A percentile compares a stretch with the other conserved stretches of the same genome.
Evolutionary conservation across 2,797 vertebrate genomes (phyloP).

Genomic region (Thamnophis elegans): DNA sequence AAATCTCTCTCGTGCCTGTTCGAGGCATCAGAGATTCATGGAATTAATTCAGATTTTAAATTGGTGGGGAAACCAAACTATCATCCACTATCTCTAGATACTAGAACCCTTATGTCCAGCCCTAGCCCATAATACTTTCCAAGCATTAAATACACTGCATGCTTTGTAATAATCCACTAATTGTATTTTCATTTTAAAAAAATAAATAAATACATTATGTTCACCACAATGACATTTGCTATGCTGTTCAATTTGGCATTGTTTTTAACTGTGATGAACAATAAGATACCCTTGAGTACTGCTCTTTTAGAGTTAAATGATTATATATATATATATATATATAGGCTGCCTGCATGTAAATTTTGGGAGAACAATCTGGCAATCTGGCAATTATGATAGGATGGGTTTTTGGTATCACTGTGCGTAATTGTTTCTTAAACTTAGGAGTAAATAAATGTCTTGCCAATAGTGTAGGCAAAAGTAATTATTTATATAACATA

Average conservation of each 20-base stretch:
- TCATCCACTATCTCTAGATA: not conserved
- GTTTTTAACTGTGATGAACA: slow-evolving; percentile 1
- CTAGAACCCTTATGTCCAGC: not conserved
- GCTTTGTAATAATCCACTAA: not conserved
- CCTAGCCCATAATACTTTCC: not conserved
- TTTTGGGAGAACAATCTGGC: not conserved
- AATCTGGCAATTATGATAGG: not conserved
- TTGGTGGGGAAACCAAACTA: not conserved
- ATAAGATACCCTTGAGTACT: not conserved
- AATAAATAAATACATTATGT: not conserved
- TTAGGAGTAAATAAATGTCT: slow-evolving; percentile 42
- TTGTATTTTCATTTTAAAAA: not conserved
- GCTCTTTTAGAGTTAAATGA: not conserved
- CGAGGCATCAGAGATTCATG: not conserved
- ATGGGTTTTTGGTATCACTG: slow-evolving; percentile 33
- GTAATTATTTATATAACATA: slow-evolving; percentile 47
- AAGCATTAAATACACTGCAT: not conserved
- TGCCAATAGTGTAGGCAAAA: slow-evolving; percentile 27
- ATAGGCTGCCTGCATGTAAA: not conserved
- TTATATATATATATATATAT: not conserved
- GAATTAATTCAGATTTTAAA: not conserved
- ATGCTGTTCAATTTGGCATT: not conserved
- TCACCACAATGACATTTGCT: not conserved
- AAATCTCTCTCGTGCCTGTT: not conserved
- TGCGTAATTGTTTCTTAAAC: slow-evolving; percentile 38